A percentile compares a stretch with the other conserved stretches of the same genome.
These are phyloP conservation scores for Acromyrmex echinatior DNA, from an alignment of 1,140 invertebrate species.

Conservation along the genomic window DNA sequence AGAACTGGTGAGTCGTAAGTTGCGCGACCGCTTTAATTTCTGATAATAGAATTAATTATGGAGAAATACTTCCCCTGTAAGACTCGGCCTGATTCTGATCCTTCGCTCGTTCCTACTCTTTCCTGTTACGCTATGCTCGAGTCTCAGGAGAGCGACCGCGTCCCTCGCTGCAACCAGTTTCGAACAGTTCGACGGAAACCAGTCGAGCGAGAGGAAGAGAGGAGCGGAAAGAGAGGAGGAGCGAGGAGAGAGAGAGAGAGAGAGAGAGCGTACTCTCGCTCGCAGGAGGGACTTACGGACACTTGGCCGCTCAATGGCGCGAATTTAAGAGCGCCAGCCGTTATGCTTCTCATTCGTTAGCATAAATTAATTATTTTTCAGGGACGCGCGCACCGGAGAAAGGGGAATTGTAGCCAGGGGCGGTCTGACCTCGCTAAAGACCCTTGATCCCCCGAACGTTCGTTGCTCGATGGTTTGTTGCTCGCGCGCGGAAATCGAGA, in stretches of 20 bases:
- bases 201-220: constrained; percentile 81
- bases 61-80: constrained; percentile 61
- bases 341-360: constrained; percentile 86
- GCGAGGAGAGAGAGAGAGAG: constrained; percentile 35
- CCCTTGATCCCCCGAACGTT: constrained; percentile 30
- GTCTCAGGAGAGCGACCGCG: constrained; percentile 69
- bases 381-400: constrained; percentile 67
- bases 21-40: constrained; percentile 62
- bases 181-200: constrained; percentile 84
- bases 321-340: constrained; percentile 86
- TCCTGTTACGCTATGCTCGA: constrained; percentile 47
- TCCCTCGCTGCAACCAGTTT: constrained; percentile 83
- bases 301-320: constrained; percentile 86
- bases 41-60: constrained; percentile 74
- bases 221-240: constrained; percentile 48
- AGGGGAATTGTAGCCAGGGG: constrained; percentile 36
- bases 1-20: constrained; percentile 7
- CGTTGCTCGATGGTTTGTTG: constrained; percentile 41
- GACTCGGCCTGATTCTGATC: constrained; percentile 61
- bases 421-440: constrained; percentile 49
- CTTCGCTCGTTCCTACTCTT: constrained; percentile 44
- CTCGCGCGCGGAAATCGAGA: constrained; percentile 53
- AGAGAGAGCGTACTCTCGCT: constrained; percentile 68
- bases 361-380: constrained; percentile 86
- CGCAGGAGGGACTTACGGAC: constrained; percentile 85